phyloP scores from a whole-genome alignment of 1,140 invertebrate genomes.

The Drosophila yakuba region DNA sequence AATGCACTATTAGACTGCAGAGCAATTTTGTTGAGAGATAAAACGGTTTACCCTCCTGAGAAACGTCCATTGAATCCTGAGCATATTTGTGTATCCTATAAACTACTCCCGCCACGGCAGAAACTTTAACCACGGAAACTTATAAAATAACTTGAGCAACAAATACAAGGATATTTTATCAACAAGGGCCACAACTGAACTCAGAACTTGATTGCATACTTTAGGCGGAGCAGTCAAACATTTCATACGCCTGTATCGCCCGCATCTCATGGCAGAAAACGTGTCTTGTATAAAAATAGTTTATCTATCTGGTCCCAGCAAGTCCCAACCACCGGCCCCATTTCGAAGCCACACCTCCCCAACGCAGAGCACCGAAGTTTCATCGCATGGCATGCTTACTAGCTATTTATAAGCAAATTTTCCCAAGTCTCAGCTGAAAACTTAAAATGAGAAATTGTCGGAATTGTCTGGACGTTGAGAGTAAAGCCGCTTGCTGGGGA shows the following conservation, averaged over 20 bases:
- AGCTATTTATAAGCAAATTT: constrained; percentile 35
- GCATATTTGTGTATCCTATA: neutral
- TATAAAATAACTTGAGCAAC: constrained; percentile 2
- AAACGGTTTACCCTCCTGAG: no score
- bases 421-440: constrained; percentile 25
- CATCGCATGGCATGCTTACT: constrained; percentile 31
- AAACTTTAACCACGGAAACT: constrained; percentile 8
- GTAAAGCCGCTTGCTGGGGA: constrained; percentile 8
- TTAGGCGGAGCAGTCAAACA: constrained; percentile 58
- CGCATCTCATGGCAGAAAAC: constrained; percentile 50
- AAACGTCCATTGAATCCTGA: no score
- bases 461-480: constrained; percentile 3
- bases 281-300: constrained; percentile 60
- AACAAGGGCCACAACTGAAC: constrained; percentile 31
- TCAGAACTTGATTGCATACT: constrained; percentile 80
- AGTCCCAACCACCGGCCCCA: neutral
- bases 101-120: constrained; percentile 9
- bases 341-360: constrained; percentile 15
- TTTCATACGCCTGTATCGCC: constrained; percentile 51
- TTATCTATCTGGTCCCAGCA: constrained; percentile 26
- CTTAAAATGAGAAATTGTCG: constrained; percentile 46
- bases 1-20: no score
- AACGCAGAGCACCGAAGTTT: constrained; percentile 21
- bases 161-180: constrained; percentile 26
- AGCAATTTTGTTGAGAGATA: no score